These are phyloP conservation scores for Coleophora flavipennella DNA, from an alignment of 2,888 invertebrate genomes.

Conservation along the genomic window DNA sequence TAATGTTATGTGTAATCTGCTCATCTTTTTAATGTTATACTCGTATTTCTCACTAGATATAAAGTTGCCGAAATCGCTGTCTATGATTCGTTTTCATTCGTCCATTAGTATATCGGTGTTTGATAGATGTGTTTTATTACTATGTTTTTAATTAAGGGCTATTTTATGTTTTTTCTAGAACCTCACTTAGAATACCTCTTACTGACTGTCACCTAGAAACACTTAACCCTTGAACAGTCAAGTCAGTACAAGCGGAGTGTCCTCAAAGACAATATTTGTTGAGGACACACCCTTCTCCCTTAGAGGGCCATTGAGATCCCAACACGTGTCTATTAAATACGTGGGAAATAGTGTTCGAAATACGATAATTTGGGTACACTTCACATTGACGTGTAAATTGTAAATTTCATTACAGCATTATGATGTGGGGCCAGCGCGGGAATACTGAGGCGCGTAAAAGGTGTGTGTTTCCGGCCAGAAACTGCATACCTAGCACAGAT, in stretches of 20 bases:
- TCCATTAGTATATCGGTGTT: too few relatives aligned
- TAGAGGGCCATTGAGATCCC: constrained; percentile 26
- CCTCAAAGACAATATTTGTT: constrained; percentile 69
- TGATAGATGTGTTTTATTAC: too few relatives aligned
- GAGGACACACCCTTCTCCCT: constrained; percentile 53
- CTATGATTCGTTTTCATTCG: too few relatives aligned
- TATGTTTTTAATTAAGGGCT: too few relatives aligned
- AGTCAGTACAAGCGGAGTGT: constrained; percentile 41
- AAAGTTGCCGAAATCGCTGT: too few relatives aligned
- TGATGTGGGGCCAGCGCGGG: too few relatives aligned
- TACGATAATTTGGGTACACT: constrained; percentile 51
- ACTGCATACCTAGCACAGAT: too few relatives aligned
- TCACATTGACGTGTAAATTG: constrained; percentile 35
- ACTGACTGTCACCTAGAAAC: constrained; percentile 26
- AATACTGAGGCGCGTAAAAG: too few relatives aligned
- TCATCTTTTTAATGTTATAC: too few relatives aligned
- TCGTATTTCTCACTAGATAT: too few relatives aligned
- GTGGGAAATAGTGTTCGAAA: constrained; percentile 51
- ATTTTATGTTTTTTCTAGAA: not conserved
- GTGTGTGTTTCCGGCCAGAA: too few relatives aligned
- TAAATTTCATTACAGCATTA: constrained; percentile 15
- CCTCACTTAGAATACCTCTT: constrained; percentile 20
- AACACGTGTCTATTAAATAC: constrained; percentile 52
- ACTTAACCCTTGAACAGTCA: constrained; percentile 53
- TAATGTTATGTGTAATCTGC: constrained; percentile 8